Evolutionary conservation across 2,888 invertebrate species (phyloP), one percentile per base, ranked within the genome.

Genomic region (Erpobdella octoculata): DNA sequence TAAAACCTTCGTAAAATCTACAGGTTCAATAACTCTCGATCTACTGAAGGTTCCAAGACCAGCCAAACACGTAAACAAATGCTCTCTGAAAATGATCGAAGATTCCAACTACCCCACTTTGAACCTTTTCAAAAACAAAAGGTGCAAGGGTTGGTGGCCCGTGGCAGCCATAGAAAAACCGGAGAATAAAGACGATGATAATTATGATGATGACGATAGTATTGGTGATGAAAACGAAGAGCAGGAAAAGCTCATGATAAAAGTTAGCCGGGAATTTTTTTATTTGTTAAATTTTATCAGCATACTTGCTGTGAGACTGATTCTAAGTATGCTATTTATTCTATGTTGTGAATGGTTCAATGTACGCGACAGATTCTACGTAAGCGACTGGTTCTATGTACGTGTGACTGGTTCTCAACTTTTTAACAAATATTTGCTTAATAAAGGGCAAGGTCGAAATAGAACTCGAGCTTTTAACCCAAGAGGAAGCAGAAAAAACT

Each of bases 31-130:
- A 2, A 72, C 72, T 2, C 67, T 80, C 41, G 73, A 77, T 58
- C 71, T 80, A 62, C 77, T 77, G 58, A 74, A 78, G 12, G 78
- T 82, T 59, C 80, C 79, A 8, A 76, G 79, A 18, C 81, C 81
- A 1, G 78, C 81, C 1, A 79, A 80, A 70, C 75, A 79, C 36
- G 89, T 91, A 0, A 91, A 91, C 78, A 85, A 89, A 0, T 92
- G 92, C 81, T 90, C 90, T 0, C 83, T 91, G 71, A 87, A 89
- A 69, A 78, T 79, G 76, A 37, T 72, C 3, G 77, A 78, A 21
- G 67, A 36, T 59, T 72, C 74, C 35, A 75, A 70, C 5, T 76
- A 77, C 6, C 79, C 79, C 12, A 75, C 73, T 36, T 71, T 80
- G 9, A 80, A 78, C 61, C 74, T 82, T 33, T 82, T 82, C 76